Base-by-base conservation (phyloP, 1,140 invertebrate species). In the Aphelinus atriplicis region DNA sequence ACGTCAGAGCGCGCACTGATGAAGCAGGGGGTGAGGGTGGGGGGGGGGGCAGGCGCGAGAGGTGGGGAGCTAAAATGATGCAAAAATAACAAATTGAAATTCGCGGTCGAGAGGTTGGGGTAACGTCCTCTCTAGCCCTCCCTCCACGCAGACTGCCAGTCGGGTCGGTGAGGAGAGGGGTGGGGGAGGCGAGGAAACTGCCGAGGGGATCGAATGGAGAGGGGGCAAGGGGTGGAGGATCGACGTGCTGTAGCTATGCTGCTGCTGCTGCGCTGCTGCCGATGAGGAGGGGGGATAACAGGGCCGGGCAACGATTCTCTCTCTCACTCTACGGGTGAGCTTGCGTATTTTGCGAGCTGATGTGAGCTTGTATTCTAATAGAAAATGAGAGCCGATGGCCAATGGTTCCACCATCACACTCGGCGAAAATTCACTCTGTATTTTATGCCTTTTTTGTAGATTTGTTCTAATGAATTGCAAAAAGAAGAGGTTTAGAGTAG, bases 71-170 rank as follows among this genome's bases (percentile, higher is more conserved):
- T 68, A 81, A 84, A 85, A 85, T 83, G 82, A 85, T 84, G 83
- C 84, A 84, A 85, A 86, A 85, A 84, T 84, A 86, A 84, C 82
- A 84, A 85, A 84, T 85, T 84, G 82, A 85, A 84, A 85, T 81
- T 82, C 81, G 80, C 79, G 81, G 79, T 78, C 78, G 75, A 57
- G 69, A 56, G 80, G 68, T 69, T 73, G 77, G 76, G 50, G 47
- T 75, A 77, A 48, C 63, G 26, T 68, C 55, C 50, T 67, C 60
- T 56, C 58, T 58, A 3, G 5, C 51, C 51, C 62, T 53, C 10
- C 53, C 26, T 10, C 9, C 46, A 47, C 43, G 5, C 63, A n/a
- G 26, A 26, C 26, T 26, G 42, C 6, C 55, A 61, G n/a, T 7
- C 43, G 50, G 71, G 64, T 66, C 57, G 72, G 74, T 65, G 68